Conservation (phyloP, 2,888 invertebrate species). For the Tetramorium bicarinatum region DNA sequence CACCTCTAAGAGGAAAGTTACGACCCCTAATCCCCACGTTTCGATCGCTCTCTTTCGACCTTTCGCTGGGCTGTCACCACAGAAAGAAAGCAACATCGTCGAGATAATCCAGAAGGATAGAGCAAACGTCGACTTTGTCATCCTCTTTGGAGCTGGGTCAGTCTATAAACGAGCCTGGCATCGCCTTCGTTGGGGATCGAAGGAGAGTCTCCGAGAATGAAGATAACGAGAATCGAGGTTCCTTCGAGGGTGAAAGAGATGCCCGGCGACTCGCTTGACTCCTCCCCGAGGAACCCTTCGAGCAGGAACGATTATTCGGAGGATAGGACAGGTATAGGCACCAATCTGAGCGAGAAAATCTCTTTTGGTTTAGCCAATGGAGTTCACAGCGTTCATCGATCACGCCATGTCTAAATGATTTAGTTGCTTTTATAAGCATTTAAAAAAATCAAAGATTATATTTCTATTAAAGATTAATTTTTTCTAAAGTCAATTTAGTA, state of each 20-base stretch:
- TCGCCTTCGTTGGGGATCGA: constrained; percentile 68
- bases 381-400: background rate
- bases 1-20: constrained; percentile 7
- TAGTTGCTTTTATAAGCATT: background rate
- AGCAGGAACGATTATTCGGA: constrained; percentile 68
- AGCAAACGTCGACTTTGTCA: constrained; percentile 57
- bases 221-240: constrained; percentile 71
- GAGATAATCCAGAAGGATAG: constrained; percentile 60
- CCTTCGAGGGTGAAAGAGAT: constrained; percentile 53
- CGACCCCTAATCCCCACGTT: constrained; percentile 31
- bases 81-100: constrained; percentile 48
- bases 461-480: background rate
- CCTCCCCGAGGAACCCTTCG: constrained; percentile 70
- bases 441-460: background rate
- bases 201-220: constrained; percentile 57
- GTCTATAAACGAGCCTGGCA: constrained; percentile 49
- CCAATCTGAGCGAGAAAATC: constrained; percentile 51
- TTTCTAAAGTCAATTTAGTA: background rate
- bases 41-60: background rate
- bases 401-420: background rate
- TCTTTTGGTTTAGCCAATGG: background rate
- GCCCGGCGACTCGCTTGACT: constrained; percentile 63
- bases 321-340: constrained; percentile 48
- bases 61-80: background rate
- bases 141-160: constrained; percentile 21